phyloP scores from a whole-genome alignment of 2,797 vertebrate genomes.

The Vespertilio murinus region DNA sequence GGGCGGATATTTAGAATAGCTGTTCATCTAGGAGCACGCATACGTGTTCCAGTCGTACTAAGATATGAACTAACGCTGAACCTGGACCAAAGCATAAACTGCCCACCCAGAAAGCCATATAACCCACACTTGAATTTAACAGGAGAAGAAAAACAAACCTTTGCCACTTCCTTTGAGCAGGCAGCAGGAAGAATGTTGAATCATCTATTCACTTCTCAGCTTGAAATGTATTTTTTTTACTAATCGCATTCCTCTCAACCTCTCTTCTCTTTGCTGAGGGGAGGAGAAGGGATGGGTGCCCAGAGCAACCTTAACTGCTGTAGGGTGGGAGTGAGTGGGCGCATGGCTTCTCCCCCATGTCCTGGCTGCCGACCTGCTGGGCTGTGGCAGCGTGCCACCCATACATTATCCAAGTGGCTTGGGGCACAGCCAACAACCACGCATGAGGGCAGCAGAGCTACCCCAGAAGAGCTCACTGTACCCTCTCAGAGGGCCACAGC shows the following conservation, averaged over 20 bases:
- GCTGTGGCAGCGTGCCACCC: background rate
- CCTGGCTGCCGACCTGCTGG: background rate
- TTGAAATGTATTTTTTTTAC: background rate
- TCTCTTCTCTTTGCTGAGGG: background rate
- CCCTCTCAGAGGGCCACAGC: slow-evolving; percentile 1
- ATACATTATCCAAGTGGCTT: background rate
- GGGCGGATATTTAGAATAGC: background rate
- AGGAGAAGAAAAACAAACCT: slow-evolving; percentile 46
- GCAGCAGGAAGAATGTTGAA: slow-evolving; percentile 2
- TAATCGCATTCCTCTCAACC: background rate
- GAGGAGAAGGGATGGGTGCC: background rate
- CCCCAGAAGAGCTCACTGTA: slow-evolving; percentile 6
- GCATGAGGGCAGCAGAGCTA: background rate
- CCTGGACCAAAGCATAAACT: background rate
- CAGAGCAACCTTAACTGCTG: background rate
- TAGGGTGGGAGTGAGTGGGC: background rate
- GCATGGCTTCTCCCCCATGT: background rate
- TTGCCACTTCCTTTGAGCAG: background rate
- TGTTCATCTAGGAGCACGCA: background rate
- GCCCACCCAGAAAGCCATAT: slow-evolving; percentile 1
- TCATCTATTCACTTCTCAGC: slow-evolving; percentile 20
- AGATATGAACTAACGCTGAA: slow-evolving; percentile 38
- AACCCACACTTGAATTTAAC: slow-evolving; percentile 2
- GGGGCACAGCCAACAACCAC: background rate
- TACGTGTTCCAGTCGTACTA: background rate